Evolutionary conservation across 2,888 invertebrate genomes (phyloP).

Genomic region (Rhagonycha fulva): DNA sequence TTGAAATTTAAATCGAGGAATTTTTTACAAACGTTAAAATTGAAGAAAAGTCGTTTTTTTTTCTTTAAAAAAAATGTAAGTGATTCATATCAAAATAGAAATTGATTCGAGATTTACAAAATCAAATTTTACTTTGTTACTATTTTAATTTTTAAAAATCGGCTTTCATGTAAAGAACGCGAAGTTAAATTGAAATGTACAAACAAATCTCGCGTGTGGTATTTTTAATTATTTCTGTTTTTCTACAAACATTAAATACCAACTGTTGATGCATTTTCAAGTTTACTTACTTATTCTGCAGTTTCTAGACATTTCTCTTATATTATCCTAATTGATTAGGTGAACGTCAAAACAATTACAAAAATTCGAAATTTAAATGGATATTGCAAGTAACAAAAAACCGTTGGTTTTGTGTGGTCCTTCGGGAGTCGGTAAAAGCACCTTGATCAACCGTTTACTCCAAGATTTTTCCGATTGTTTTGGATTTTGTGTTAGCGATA

Average conservation of each 20-base stretch:
- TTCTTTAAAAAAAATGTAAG: no score
- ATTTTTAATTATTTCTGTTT: neutral
- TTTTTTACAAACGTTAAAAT: neutral
- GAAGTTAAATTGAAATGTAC: neutral
- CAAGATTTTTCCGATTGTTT: conserved; percentile 87
- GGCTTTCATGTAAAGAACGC: no score
- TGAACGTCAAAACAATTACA: neutral
- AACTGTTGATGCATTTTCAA: neutral
- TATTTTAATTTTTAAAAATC: no score
- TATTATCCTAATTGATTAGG: neutral
- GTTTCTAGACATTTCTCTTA: neutral
- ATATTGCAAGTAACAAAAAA: conserved; percentile 55
- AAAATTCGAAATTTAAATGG: neutral
- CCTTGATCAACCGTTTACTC: conserved; percentile 83
- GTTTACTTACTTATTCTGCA: no score
- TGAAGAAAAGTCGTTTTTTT: neutral
- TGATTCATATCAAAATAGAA: no score
- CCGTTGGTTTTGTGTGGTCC: conserved; percentile 94
- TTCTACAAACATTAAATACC: neutral
- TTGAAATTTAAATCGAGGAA: neutral
- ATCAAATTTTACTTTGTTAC: no score
- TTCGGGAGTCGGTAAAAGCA: conserved; percentile 95
- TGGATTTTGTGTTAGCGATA: conserved; percentile 95
- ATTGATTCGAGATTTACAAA: no score
- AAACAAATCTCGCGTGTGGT: neutral